Percentiles rank a stretch among this genome's conserved stretches.
Evolutionary conservation across 2,888 invertebrate genomes (phyloP).

Genomic region (Calliopum simillimum): DNA sequence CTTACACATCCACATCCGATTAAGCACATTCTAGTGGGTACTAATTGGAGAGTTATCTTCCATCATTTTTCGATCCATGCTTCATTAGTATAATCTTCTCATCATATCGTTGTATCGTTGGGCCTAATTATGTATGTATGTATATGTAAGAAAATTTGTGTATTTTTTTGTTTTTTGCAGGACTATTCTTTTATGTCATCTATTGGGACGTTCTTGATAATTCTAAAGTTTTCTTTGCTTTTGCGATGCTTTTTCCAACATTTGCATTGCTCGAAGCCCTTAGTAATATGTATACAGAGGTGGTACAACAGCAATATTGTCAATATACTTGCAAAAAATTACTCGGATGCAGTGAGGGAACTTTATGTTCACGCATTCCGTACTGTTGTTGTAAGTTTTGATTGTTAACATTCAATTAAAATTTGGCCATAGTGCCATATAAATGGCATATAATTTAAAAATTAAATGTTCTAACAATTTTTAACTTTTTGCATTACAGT

Average conservation of each 20-base stretch:
- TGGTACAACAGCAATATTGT: slow-evolving; percentile 48
- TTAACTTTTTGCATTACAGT: too few relatives aligned
- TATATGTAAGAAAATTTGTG: neutral
- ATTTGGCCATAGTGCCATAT: too few relatives aligned
- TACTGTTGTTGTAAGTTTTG: slow-evolving; percentile 51
- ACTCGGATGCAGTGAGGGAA: slow-evolving; percentile 42
- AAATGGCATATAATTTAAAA: too few relatives aligned
- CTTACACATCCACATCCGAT: too few relatives aligned
- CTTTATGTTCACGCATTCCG: slow-evolving; percentile 51
- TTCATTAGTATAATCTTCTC: too few relatives aligned
- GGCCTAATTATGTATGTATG: neutral
- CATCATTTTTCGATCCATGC: too few relatives aligned
- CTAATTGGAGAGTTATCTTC: too few relatives aligned
- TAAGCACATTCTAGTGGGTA: too few relatives aligned
- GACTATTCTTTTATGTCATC: slow-evolving; percentile 53
- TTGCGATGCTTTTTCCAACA: slow-evolving; percentile 52
- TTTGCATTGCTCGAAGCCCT: slow-evolving; percentile 57
- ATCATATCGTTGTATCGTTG: too few relatives aligned
- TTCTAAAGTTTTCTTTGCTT: slow-evolving; percentile 50
- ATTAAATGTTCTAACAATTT: too few relatives aligned
- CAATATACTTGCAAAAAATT: slow-evolving; percentile 42
- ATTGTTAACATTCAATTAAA: too few relatives aligned
- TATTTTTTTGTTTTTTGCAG: slow-evolving; percentile 30
- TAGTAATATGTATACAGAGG: slow-evolving; percentile 53
- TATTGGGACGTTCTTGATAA: slow-evolving; percentile 56